Evolutionary conservation across 2,888 invertebrate species (phyloP).

Genomic region (Platerodrilus igneus): DNA sequence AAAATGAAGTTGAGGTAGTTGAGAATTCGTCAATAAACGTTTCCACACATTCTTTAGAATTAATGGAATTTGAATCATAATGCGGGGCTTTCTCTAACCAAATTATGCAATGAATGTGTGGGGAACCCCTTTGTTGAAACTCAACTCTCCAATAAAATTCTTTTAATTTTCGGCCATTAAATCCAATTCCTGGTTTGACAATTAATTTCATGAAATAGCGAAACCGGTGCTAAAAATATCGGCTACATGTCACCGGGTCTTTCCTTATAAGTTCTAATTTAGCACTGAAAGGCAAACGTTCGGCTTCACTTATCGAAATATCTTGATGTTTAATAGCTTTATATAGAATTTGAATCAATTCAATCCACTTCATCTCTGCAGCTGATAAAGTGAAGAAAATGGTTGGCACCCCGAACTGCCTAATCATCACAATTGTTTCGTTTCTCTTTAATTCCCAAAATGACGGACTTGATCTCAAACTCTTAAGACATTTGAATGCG

Average conservation of each 20-base stretch:
- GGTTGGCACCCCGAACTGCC: neutral
- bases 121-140: constrained; percentile 4
- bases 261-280: neutral
- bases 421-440: neutral
- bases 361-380: constrained; percentile 3
- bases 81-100: constrained; percentile 2
- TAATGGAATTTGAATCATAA: neutral
- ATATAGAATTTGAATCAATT: neutral
- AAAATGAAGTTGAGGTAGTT: neutral
- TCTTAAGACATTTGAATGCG: neutral
- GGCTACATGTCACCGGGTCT: constrained; percentile 4
- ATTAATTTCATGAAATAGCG: neutral
- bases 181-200: neutral
- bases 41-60: too few relatives aligned
- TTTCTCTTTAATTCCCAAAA: constrained; percentile 6
- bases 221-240: constrained; percentile 5
- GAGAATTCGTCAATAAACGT: constrained; percentile 5
- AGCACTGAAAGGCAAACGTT: neutral
- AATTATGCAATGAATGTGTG: neutral
- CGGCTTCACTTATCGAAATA: neutral
- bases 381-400: constrained; percentile 6
- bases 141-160: constrained; percentile 1
- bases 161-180: neutral
- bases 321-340: neutral
- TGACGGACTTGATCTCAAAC: neutral